Base-by-base conservation (phyloP, 2,888 invertebrate species). In the Hirtodrosophila alboralis region DNA sequence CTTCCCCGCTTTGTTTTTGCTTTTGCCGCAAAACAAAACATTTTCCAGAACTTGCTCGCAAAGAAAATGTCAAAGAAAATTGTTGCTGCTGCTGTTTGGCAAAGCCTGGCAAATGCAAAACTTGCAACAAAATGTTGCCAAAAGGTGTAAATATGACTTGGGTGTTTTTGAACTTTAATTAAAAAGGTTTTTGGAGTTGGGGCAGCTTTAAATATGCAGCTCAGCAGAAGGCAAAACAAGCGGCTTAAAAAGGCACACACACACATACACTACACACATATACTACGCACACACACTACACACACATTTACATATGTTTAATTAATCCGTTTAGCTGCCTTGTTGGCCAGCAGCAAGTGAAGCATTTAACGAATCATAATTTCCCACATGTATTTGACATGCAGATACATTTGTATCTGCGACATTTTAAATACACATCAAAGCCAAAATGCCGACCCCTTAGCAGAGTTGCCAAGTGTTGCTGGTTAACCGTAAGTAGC, bases 401-500 rank as follows among this genome's bases (percentile, higher is more conserved):
- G n/a, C n/a, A 65, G 38, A 44, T 65, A 44, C 54, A 71, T 14
- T 14, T 44, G 16, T 43, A 33, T 38, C 23, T 21, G 28, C 27
- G 40, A 56, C 67, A 70, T 67, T 75, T 75, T 69, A 77, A 77
- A 70, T 58, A 81, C 85, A 86, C 86, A 81, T 86, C 84, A 83
- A 83, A 84, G 81, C 41, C 51, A 60, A 58, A 66, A 52, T 28
- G 27, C 44, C 48, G 52, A 12, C 65, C n/a, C n/a, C n/a, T n/a
- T n/a, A n/a, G n/a, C n/a, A n/a, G n/a, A n/a, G n/a, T 31, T 33
- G 49, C 59, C 49, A 86, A 84, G 87, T 88, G 87, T 88, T 71
- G 79, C 68, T 84, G 87, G 87, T 88, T 88, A 88, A 88, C 87
- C 87, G 60, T 70, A 81, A 87, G 86, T 68, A 71, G 62, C 71